Base-by-base conservation (phyloP, 2,888 invertebrate species). In the Caradrina clavipalpis region DNA sequence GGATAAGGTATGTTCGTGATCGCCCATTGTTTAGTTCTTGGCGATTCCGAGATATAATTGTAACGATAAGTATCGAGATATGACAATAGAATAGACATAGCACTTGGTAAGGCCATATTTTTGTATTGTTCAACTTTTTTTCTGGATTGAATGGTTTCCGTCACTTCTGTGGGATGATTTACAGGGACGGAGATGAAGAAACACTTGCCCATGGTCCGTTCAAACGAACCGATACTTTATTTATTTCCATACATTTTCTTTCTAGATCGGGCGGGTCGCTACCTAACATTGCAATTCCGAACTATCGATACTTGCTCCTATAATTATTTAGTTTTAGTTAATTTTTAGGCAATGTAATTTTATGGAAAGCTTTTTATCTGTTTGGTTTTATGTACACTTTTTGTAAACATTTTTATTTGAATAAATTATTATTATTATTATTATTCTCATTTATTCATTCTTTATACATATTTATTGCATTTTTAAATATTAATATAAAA, bases 1-100 rank as follows among this genome's bases (percentile, higher is more conserved):
- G 70, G 76, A 76, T 84, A 82, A 79, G 79, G 81, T 74, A 81
- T 76, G 79, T 63, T 84, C 83, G 83, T 84, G 83, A 84, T 81
- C 79, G 77, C 67, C 81, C 77, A 83, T 84, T 81, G 85, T 81
- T 83, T 77, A 76, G 80, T 66, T 71, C 73, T 63, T 60, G 65
- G 66, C 72, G 79, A 77, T 79, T 64, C 51, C 17, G 64, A 78
- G 82, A 82, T 80, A 81, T 81, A 76, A 81, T 84, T 84, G 77
- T 80, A 69, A 81, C 26, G 78, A 78, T 78, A 80, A 76, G 55
- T 81, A 81, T 81, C 70, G 65, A 56, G 55, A 62, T 81, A 79
- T 83, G 73, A 83, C 76, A 75, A 70, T 47, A 66, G 68, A 65
- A 81, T 72, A 61, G 71, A 78, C 71, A 76, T 74, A 68, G 69